Conservation (phyloP, 2,888 invertebrate genomes). For the Melieria picta region DNA sequence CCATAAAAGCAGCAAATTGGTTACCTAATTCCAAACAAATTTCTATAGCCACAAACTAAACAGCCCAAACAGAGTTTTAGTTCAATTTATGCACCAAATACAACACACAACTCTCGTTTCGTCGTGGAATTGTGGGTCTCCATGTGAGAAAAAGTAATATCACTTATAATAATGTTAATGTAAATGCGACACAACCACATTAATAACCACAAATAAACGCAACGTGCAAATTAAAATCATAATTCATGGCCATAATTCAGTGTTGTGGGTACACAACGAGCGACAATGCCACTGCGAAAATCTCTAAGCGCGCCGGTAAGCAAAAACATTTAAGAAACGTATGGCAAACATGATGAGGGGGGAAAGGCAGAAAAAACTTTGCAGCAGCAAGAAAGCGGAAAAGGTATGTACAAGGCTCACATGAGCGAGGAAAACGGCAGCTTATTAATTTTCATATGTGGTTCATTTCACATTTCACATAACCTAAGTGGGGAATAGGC, state of each 20-base stretch:
- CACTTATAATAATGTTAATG: conserved; percentile 33
- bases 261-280: conserved; percentile 50
- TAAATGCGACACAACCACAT: conserved; percentile 54
- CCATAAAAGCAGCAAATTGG: no score
- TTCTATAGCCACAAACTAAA: no score
- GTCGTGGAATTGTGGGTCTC: not conserved
- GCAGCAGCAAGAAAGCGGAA: not conserved
- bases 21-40: no score
- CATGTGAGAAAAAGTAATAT: not conserved
- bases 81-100: no score
- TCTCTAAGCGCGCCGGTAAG: conserved; percentile 30
- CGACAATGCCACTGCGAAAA: conserved; percentile 2
- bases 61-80: no score
- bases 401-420: not conserved
- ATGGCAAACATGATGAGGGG: conserved; percentile 17
- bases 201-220: conserved; percentile 52
- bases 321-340: conserved; percentile 22
- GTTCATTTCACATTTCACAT: conserved; percentile 41
- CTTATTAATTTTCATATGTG: conserved; percentile 57
- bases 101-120: no score
- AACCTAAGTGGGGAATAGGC: conserved; percentile 31
- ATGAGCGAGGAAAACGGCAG: conserved; percentile 15
- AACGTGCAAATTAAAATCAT: conserved; percentile 60
- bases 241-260: conserved; percentile 61
- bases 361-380: conserved; percentile 19